Conservation (phyloP, 35 echinoderm and acorn worm species). For the Heliocidaris tuberculata region DNA sequence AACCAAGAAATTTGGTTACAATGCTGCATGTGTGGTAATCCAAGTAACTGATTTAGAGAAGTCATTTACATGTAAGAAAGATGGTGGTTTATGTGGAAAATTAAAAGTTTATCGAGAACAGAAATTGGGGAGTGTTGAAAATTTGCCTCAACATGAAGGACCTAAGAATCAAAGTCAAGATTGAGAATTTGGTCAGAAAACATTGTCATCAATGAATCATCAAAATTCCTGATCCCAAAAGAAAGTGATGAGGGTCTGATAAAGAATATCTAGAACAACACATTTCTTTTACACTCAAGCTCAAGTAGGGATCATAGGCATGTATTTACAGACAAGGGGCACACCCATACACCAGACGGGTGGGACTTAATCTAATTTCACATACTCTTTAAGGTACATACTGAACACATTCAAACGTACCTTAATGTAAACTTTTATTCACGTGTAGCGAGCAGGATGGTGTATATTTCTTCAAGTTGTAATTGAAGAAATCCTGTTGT, state of each 20-base stretch:
- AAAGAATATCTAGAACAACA: background rate
- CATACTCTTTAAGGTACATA: background rate
- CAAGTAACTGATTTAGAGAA: too few relatives aligned
- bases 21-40: too few relatives aligned
- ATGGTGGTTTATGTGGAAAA: too few relatives aligned
- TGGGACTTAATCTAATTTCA: background rate
- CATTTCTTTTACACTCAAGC: background rate
- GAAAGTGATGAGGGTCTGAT: background rate
- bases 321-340: background rate
- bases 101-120: too few relatives aligned
- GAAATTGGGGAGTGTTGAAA: too few relatives aligned
- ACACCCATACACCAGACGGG: background rate
- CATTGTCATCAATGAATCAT: background rate
- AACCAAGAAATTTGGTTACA: too few relatives aligned
- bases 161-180: too few relatives aligned
- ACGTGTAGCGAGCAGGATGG: background rate
- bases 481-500: slow-evolving; percentile 3
- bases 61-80: too few relatives aligned
- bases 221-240: background rate
- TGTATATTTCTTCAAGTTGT: background rate
- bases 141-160: too few relatives aligned
- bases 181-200: too few relatives aligned
- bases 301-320: background rate
- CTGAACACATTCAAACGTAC: too few relatives aligned
- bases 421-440: background rate